Evolutionary conservation across 64 coral and sea anemone species (phyloP).

Genomic region (Hydrozoanthus tunicans): DNA sequence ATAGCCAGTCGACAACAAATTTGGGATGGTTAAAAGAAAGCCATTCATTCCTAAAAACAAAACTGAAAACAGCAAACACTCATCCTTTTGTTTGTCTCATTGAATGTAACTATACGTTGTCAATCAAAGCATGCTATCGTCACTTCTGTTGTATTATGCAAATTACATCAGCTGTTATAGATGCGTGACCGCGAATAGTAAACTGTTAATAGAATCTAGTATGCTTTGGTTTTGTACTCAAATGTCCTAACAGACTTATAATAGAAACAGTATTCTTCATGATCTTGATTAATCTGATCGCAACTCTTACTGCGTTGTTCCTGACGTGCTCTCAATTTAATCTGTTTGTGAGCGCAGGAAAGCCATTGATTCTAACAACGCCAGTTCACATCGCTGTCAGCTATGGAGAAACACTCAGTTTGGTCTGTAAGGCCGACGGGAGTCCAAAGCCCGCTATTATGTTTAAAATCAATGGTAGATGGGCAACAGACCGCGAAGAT

Average conservation of each 20-base stretch:
- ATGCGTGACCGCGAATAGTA: background rate
- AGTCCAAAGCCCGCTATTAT: slow-evolving; percentile 19
- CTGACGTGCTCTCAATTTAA: background rate
- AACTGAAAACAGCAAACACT: too few species aligned
- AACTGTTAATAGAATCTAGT: background rate
- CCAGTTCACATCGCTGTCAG: background rate
- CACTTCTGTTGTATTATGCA: background rate
- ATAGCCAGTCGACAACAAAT: too few species aligned
- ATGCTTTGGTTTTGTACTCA: background rate
- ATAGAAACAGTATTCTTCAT: background rate
- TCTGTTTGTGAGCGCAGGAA: background rate
- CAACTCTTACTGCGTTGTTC: background rate
- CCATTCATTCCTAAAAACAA: too few species aligned
- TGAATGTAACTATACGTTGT: background rate
- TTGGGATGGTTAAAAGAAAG: too few species aligned
- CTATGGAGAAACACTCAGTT: slow-evolving; percentile 23
- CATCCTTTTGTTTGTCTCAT: background rate
- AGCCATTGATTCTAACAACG: background rate
- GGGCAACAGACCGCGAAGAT: background rate
- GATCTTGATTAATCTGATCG: background rate
- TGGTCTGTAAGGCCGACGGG: slow-evolving; percentile 4
- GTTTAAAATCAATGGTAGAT: slow-evolving; percentile 24
- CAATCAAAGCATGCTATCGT: background rate
- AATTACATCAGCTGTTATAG: background rate
- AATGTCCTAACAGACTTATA: background rate